These are phyloP conservation scores for Todiramphus chloris DNA, from an alignment of 2,113 vertebrate genomes.

Conservation along the genomic window DNA sequence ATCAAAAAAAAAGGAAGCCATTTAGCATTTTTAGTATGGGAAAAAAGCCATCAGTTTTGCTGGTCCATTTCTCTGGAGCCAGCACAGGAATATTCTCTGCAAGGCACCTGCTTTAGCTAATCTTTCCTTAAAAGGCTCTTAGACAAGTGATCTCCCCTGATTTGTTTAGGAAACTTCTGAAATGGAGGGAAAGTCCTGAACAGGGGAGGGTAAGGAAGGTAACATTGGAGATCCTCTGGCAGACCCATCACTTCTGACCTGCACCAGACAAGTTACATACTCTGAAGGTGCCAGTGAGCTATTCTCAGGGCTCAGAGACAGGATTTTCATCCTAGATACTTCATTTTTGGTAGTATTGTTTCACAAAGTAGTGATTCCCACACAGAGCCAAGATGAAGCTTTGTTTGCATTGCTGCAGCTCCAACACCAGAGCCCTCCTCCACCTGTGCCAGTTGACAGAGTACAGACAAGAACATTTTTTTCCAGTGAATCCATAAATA, in stretches of 20 bases:
- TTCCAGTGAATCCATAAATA: neutral
- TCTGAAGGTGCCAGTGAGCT: neutral
- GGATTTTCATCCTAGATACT: neutral
- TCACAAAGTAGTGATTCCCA: neutral
- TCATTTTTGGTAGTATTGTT: neutral
- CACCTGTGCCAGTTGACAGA: neutral
- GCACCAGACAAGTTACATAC: accelerated
- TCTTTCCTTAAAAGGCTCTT: neutral
- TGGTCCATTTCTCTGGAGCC: neutral
- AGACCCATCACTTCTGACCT: neutral
- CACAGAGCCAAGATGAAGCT: neutral
- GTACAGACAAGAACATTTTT: neutral
- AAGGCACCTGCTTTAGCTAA: neutral
- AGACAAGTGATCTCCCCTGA: neutral
- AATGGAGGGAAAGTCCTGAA: neutral
- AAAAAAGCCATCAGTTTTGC: neutral
- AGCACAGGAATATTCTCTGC: neutral
- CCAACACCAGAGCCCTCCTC: neutral
- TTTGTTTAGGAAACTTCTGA: neutral
- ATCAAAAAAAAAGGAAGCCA: neutral
- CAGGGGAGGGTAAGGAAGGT: neutral
- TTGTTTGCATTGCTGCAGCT: neutral
- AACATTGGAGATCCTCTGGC: neutral
- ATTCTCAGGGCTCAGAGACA: neutral
- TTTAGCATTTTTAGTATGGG: neutral